Evolutionary conservation across 2,888 invertebrate genomes (phyloP).

Genomic region (Crepidodera aurea): DNA sequence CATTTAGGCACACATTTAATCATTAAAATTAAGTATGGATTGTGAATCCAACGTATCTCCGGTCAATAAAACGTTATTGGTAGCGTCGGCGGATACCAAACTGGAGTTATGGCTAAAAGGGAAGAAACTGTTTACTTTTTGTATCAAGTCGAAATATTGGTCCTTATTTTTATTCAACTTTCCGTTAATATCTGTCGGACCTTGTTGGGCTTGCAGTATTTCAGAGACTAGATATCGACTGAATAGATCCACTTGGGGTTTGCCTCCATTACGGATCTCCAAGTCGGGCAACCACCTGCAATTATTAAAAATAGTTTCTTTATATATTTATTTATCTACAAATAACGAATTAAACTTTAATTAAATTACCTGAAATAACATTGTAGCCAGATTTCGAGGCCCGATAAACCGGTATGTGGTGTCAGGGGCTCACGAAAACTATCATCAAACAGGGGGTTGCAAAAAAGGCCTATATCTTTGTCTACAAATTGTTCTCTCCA

Average conservation of each 20-base stretch:
- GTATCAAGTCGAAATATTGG: slow-evolving; percentile 55
- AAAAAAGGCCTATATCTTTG: slow-evolving; percentile 81
- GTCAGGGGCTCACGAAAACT: slow-evolving; percentile 57
- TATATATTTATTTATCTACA: too few relatives aligned
- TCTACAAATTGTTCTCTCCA: slow-evolving; percentile 89
- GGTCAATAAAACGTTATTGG: slow-evolving; percentile 70
- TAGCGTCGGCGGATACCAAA: slow-evolving; percentile 59
- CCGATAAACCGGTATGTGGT: slow-evolving; percentile 66
- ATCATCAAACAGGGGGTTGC: slow-evolving; percentile 79
- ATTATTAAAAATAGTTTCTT: too few relatives aligned
- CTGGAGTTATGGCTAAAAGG: slow-evolving; percentile 61
- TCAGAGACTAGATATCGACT: slow-evolving; percentile 61
- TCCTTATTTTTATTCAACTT: slow-evolving; percentile 52
- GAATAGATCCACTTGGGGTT: slow-evolving; percentile 67
- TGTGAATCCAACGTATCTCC: slow-evolving; percentile 74
- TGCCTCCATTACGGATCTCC: slow-evolving; percentile 77
- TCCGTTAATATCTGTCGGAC: slow-evolving; percentile 45
- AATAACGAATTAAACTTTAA: background rate
- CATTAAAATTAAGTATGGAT: slow-evolving; percentile 72
- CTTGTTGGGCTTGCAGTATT: slow-evolving; percentile 60
- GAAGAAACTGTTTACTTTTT: slow-evolving; percentile 62
- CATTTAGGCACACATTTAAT: slow-evolving; percentile 61
- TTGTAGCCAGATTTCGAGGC: slow-evolving; percentile 82
- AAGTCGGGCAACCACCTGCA: slow-evolving; percentile 84
- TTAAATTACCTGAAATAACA: slow-evolving; percentile 74